Percentiles rank a stretch among this genome's conserved stretches.
These are phyloP conservation scores for Nothobranchius furzeri DNA, from an alignment of 2,113 vertebrate species.

Conservation along the genomic window DNA sequence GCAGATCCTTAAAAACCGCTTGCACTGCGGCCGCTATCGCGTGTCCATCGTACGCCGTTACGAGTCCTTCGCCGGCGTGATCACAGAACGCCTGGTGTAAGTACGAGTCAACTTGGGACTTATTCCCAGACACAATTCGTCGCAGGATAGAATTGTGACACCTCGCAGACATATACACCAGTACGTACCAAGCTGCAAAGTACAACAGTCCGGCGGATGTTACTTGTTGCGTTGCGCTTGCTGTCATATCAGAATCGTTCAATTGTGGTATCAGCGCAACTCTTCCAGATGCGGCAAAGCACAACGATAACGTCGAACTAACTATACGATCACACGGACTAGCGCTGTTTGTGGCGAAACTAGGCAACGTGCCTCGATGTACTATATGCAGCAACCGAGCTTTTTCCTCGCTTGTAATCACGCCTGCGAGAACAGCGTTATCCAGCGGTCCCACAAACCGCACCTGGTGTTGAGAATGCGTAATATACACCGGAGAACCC, in stretches of 20 bases:
- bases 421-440: not conserved
- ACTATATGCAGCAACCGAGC: fast-evolving
- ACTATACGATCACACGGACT: not conserved
- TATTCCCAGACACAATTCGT: too few species aligned
- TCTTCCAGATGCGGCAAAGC: not conserved
- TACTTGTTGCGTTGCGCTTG: not conserved
- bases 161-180: not conserved
- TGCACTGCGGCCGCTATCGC: too few species aligned
- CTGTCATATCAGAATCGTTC: too few species aligned
- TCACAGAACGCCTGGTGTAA: too few species aligned
- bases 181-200: not conserved
- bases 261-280: not conserved
- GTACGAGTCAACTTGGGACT: too few species aligned
- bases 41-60: too few species aligned
- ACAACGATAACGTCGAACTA: not conserved
- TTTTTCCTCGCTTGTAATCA: not conserved
- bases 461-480: not conserved
- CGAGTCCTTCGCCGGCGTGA: too few species aligned
- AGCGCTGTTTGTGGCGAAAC: not conserved
- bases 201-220: not conserved
- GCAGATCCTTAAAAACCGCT: too few species aligned
- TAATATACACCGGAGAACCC: not conserved
- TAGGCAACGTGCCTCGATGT: not conserved
- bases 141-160: too few species aligned
- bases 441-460: not conserved